Percentiles rank a stretch among this genome's conserved stretches.
Evolutionary conservation across 2,888 invertebrate genomes (phyloP).

Genomic region (Leptinotarsa haldemani): DNA sequence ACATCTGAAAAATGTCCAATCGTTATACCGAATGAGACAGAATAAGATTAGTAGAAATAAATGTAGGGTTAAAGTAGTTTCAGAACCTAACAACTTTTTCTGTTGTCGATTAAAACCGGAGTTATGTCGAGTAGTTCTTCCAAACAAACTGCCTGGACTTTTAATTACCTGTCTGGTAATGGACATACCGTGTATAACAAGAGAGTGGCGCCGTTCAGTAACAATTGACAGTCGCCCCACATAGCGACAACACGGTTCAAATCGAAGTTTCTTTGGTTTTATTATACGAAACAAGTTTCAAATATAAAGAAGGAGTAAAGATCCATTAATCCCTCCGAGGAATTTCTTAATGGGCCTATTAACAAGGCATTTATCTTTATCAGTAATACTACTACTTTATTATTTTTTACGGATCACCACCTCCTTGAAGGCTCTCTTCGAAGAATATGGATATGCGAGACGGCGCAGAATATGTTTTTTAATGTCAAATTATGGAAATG

Average conservation of each 20-base stretch:
- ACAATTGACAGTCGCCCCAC: conserved; percentile 64
- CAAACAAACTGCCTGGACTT: conserved; percentile 62
- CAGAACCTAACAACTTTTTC: conserved; percentile 53
- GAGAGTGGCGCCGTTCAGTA: conserved; percentile 64
- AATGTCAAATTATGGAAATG: too few relatives aligned
- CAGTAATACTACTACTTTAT: conserved; percentile 21
- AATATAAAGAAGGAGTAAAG: conserved; percentile 15
- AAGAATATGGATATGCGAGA: background rate
- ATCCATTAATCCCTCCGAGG: conserved; percentile 36
- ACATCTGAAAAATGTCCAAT: background rate
- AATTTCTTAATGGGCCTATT: conserved; percentile 45
- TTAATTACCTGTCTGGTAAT: conserved; percentile 68
- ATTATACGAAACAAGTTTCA: conserved; percentile 20
- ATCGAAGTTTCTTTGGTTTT: conserved; percentile 41
- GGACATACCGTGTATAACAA: conserved; percentile 67
- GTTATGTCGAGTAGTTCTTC: conserved; percentile 61
- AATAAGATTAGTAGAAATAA: conserved; percentile 39
- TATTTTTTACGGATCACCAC: conserved; percentile 24
- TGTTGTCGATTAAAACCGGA: conserved; percentile 63
- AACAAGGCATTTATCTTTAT: conserved; percentile 40
- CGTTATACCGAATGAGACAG: conserved; percentile 9
- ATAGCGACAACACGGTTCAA: conserved; percentile 53
- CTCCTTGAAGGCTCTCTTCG: background rate
- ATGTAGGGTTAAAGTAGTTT: conserved; percentile 49
- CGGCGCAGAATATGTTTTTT: background rate